A percentile compares a stretch with the other conserved stretches of the same genome.
Evolutionary conservation across 2,797 vertebrate genomes (phyloP).

Genomic region (Buceros bicornis): DNA sequence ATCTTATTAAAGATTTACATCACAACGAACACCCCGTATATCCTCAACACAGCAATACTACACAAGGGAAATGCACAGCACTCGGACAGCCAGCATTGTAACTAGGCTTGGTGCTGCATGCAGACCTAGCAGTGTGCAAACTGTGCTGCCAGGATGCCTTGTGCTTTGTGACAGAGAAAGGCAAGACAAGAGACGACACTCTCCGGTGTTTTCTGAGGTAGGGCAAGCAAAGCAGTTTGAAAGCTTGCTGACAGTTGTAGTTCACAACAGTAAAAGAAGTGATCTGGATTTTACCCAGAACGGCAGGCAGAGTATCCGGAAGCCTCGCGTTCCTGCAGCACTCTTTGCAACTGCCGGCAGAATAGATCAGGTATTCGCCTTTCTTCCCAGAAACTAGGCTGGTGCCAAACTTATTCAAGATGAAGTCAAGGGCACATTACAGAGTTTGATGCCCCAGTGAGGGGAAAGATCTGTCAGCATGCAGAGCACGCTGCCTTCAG

Average conservation of each 20-base stretch:
- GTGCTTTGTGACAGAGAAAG: not conserved
- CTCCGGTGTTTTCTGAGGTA: not conserved
- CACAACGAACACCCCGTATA: not conserved
- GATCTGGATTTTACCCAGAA: not conserved
- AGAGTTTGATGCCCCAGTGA: not conserved
- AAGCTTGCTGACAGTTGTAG: not conserved
- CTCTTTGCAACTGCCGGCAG: not conserved
- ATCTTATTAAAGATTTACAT: not conserved
- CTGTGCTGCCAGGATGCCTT: not conserved
- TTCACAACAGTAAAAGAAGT: not conserved
- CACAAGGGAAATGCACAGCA: not conserved
- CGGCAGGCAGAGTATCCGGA: not conserved
- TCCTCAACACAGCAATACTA: not conserved
- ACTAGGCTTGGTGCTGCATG: rapidly evolving
- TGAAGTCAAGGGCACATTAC: not conserved
- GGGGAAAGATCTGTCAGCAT: not conserved
- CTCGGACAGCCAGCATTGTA: not conserved
- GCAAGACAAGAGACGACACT: not conserved
- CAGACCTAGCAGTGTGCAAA: not conserved
- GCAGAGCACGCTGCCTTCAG: not conserved
- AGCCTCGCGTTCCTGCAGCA: not conserved
- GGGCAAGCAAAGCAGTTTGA: not conserved
- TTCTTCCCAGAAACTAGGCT: not conserved
- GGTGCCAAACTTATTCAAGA: not conserved
- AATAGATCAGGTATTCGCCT: not conserved